These are phyloP conservation scores for Myrmophylax atrothorax DNA, from an alignment of 2,113 vertebrate species.

Conservation along the genomic window DNA sequence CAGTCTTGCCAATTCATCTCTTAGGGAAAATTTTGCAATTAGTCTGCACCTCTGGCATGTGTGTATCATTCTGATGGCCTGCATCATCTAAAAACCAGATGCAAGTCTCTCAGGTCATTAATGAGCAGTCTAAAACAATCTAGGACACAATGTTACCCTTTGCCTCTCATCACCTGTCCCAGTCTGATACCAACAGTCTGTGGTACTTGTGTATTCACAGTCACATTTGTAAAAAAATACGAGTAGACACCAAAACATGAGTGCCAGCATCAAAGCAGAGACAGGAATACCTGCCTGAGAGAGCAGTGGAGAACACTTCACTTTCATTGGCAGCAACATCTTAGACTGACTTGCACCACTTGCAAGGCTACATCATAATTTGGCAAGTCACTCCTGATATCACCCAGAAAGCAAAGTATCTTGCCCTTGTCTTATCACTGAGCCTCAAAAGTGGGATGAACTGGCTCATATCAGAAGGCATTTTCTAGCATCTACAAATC, in stretches of 20 bases:
- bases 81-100: neutral
- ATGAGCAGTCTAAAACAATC: neutral
- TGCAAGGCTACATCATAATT: neutral
- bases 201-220: neutral
- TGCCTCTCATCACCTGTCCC: neutral
- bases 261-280: neutral
- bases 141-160: neutral
- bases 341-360: neutral
- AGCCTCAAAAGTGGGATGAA: neutral
- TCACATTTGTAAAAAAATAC: neutral
- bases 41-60: neutral
- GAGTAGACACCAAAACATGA: neutral
- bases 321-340: neutral
- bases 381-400: neutral
- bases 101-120: neutral
- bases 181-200: neutral
- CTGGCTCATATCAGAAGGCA: neutral
- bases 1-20: neutral
- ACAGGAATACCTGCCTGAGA: neutral
- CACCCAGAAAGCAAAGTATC: neutral
- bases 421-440: neutral
- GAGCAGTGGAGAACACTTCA: neutral
- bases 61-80: neutral
- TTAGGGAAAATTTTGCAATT: neutral
- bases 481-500: neutral